Evolutionary conservation across 2,113 vertebrate species (phyloP).

Genomic region (Microtus montanus): DNA sequence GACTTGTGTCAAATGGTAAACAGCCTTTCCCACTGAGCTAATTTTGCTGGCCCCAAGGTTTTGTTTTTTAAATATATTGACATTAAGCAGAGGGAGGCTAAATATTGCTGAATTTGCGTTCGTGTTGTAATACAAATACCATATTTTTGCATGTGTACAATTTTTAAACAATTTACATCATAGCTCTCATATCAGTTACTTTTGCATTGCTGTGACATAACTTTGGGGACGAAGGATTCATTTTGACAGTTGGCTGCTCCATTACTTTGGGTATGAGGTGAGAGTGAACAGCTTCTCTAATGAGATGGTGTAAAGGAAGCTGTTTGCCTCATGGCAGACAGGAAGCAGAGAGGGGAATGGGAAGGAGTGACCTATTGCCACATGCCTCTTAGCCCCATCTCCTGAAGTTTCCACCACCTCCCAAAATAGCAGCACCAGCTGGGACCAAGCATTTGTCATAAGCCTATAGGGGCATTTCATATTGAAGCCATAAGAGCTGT

Average conservation of each 20-base stretch:
- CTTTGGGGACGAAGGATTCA: background rate
- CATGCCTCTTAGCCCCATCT: background rate
- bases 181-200: background rate
- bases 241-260: background rate
- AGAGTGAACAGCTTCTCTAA: background rate
- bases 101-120: conserved; percentile 35
- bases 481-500: background rate
- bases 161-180: conserved; percentile 38
- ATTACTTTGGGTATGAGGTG: background rate
- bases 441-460: background rate
- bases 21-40: background rate
- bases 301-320: background rate
- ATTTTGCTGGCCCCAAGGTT: background rate
- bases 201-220: background rate
- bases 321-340: background rate
- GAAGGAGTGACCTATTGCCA: background rate
- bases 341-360: background rate
- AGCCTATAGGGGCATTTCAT: background rate
- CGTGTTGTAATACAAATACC: conserved; percentile 23
- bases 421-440: background rate
- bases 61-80: conserved; percentile 38
- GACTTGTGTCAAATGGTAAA: background rate
- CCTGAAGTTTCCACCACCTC: background rate
- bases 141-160: conserved; percentile 55
- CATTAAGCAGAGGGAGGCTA: conserved; percentile 48